phyloP scores from a whole-genome alignment of 1,140 invertebrate genomes.

The Artemia franciscana region DNA sequence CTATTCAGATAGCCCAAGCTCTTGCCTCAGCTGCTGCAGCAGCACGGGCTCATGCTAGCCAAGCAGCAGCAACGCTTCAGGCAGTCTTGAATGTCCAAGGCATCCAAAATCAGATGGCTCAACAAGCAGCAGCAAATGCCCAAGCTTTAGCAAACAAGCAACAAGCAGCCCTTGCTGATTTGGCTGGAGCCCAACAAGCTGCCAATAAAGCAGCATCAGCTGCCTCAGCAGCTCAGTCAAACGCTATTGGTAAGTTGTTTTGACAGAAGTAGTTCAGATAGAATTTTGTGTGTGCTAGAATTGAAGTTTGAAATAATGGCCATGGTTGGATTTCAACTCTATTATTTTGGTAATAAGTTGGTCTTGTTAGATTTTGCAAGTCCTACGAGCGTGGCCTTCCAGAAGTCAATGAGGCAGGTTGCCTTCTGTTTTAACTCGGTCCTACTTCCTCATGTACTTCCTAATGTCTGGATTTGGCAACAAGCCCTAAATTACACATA shows the following conservation, averaged over 20 bases:
- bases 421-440: no score
- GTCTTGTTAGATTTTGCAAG: no score
- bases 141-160: background rate
- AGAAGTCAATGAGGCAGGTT: no score
- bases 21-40: background rate
- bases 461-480: no score
- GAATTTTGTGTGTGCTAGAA: no score
- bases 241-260: background rate
- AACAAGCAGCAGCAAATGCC: background rate
- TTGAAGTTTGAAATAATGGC: no score
- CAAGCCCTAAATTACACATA: no score
- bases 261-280: no score
- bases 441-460: no score
- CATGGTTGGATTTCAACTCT: no score
- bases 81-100: background rate
- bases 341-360: no score
- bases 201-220: conserved; percentile 3
- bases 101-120: conserved; percentile 2
- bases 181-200: background rate
- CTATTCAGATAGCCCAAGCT: conserved; percentile 1
- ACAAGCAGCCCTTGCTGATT: conserved; percentile 3
- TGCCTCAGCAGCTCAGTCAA: background rate
- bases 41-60: background rate
- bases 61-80: background rate
- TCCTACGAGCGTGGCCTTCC: no score